Base-by-base conservation (phyloP, 2,888 invertebrate genomes). In the Tholera decimalis region DNA sequence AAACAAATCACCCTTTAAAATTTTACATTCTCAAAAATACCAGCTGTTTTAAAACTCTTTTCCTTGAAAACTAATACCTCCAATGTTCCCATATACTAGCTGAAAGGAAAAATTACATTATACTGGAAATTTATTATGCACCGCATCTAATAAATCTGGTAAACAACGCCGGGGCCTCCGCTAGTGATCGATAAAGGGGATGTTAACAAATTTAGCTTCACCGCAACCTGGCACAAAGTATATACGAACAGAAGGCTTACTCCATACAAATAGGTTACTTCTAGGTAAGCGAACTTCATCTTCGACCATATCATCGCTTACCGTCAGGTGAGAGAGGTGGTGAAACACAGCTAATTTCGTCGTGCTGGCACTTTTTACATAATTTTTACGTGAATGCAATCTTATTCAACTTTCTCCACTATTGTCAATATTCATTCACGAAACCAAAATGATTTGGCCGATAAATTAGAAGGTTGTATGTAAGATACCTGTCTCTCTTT, bases 71-170 rank as follows among this genome's bases (percentile, higher is more conserved):
- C 1, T 41, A 35, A 51, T 37, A 37, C 4, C 9, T 1, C 20
- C n/a, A 41, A 26, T 44, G 15, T 39, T 60, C 11, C 26, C 30
- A 24, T 63, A 62, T 56, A 35, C 24, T 13, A 39, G 30, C 33
- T 22, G 57, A 15, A 13, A 50, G 4, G n/a, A 69, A 79, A 77
- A 47, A 66, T 77, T 51, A 7, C 41, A 62, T 80, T 76, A 57
- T 33, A 55, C 43, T n/a, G 56, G 18, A 68, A 71, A 74, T 70
- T 76, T 63, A 74, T 69, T 71, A 81, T 71, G 77, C 66, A 54
- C 58, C 30, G 63, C 59, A 18, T 55, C 43, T 68, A 71, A 79
- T 77, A 62, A 71, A 67, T 62, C 65, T 63, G 24, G 59, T 67
- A 77, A 73, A 80, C 64, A 77, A 57, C 37, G 46, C 9, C n/a